phyloP scores from a whole-genome alignment of 2,888 invertebrate genomes.

The Drosophila phalerata region DNA sequence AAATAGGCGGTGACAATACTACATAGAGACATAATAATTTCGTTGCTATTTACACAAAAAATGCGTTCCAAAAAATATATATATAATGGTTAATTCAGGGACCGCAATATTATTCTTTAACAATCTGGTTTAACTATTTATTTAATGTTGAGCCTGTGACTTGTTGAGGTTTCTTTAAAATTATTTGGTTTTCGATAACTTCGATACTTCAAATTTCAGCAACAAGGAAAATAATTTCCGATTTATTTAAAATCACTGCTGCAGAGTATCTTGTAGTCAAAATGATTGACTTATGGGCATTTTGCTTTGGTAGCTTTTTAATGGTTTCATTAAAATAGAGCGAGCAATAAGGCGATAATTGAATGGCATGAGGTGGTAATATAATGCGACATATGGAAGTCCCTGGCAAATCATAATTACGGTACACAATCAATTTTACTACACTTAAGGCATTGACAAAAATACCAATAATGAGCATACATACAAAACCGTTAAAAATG shows the following conservation, averaged over 20 bases:
- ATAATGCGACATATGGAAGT: constrained; percentile 20
- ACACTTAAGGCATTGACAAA: constrained; percentile 42
- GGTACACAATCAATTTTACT: constrained; percentile 45
- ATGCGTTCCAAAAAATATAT: not conserved
- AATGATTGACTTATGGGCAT: not conserved
- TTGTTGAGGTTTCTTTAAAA: not conserved
- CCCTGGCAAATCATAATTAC: constrained; percentile 37
- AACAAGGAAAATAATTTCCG: not conserved
- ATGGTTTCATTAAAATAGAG: constrained; percentile 38
- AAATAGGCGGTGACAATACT: constrained; percentile 42
- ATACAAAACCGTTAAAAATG: constrained; percentile 49
- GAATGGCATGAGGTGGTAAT: constrained; percentile 10
- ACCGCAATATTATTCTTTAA: not conserved
- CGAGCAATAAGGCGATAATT: constrained; percentile 18
- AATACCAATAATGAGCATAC: constrained; percentile 14
- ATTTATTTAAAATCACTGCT: not conserved
- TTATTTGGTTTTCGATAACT: not conserved
- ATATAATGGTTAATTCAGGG: not conserved
- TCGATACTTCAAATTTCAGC: too few relatives aligned
- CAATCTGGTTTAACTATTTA: not conserved
- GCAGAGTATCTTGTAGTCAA: constrained; percentile 1
- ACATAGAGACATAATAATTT: constrained; percentile 44
- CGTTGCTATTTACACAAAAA: constrained; percentile 16
- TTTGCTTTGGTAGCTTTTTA: constrained; percentile 25
- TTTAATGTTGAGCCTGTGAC: not conserved